phyloP scores from a whole-genome alignment of 2,113 vertebrate species.

The Butorides virescens region DNA sequence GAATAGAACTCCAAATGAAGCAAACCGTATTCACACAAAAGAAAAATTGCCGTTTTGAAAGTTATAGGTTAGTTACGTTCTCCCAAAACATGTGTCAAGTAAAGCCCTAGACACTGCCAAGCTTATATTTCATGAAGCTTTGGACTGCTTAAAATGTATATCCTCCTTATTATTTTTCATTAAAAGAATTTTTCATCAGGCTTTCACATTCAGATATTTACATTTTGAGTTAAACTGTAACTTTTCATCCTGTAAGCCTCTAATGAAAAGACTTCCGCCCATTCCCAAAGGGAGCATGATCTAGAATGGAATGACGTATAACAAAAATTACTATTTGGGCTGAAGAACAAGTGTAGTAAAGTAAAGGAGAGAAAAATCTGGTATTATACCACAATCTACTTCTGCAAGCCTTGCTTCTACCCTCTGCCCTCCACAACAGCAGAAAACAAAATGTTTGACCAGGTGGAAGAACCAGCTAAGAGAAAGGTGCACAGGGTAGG shows the following conservation, averaged over 20 bases:
- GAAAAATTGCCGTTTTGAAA: neutral
- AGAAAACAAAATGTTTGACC: neutral
- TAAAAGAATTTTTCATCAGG: conserved; percentile 21
- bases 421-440: neutral
- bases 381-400: neutral
- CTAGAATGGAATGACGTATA: neutral
- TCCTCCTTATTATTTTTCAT: conserved; percentile 19
- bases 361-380: neutral
- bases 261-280: conserved; percentile 49
- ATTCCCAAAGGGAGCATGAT: conserved; percentile 35
- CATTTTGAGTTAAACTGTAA: conserved; percentile 25
- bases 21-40: neutral
- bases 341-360: conserved; percentile 19
- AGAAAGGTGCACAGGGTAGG: neutral
- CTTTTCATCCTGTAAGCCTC: conserved; percentile 27
- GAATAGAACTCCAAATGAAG: neutral
- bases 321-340: neutral
- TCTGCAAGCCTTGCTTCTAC: neutral
- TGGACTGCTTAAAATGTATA: neutral
- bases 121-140: neutral
- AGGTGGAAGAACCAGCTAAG: neutral
- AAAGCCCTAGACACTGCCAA: neutral
- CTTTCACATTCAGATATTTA: conserved; percentile 33
- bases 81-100: neutral
- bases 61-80: neutral